phyloP scores from a whole-genome alignment of 1,140 invertebrate species.

The Megathymus violae region DNA sequence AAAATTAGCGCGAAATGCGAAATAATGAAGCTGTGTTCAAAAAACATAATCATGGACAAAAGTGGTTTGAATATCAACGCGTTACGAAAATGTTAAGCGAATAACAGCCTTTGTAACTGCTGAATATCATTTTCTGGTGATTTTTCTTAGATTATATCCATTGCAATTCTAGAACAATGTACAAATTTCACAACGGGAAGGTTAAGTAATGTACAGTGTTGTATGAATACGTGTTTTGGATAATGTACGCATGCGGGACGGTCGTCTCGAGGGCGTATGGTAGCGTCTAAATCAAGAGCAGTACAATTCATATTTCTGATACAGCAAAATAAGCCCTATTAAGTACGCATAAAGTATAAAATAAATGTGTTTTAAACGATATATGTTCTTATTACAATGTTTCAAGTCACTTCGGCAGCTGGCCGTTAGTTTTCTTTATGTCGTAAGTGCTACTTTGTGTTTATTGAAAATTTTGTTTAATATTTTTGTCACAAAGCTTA shows the following conservation, averaged over 20 bases:
- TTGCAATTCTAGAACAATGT: slow-evolving; percentile 25
- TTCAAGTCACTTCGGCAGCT: slow-evolving; percentile 25
- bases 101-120: slow-evolving; percentile 30
- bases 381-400: slow-evolving; percentile 15
- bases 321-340: slow-evolving; percentile 24
- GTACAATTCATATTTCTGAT: slow-evolving; percentile 1
- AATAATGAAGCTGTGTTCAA: slow-evolving; percentile 54
- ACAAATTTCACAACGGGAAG: background rate
- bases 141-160: slow-evolving; percentile 26
- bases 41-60: slow-evolving; percentile 58
- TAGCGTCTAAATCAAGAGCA: slow-evolving; percentile 17
- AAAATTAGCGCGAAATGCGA: slow-evolving; percentile 47
- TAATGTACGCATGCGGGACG: slow-evolving; percentile 49
- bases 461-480: background rate
- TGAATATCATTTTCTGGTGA: slow-evolving; percentile 7
- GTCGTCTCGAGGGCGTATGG: slow-evolving; percentile 59
- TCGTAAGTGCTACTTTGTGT: background rate
- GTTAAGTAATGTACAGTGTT: slow-evolving; percentile 41
- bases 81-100: slow-evolving; percentile 56
- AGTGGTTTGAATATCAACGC: slow-evolving; percentile 61
- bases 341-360: background rate
- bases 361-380: background rate
- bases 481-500: background rate
- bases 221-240: background rate
- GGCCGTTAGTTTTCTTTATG: slow-evolving; percentile 2